Percentiles rank a stretch among this genome's conserved stretches.
phyloP scores from a whole-genome alignment of 2,888 invertebrate genomes.

The Drosophila infuscata region DNA sequence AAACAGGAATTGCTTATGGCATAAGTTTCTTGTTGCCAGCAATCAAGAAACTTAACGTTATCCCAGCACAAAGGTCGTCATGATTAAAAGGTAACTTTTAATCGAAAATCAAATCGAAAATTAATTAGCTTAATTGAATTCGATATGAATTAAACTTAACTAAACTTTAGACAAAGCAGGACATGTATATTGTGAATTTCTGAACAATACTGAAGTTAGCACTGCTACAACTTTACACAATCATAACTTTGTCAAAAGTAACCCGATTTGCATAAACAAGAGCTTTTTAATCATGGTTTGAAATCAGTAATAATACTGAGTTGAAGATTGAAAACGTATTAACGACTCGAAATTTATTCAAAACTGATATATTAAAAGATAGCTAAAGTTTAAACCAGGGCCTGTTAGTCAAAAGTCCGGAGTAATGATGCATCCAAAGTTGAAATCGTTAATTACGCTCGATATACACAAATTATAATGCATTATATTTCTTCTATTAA shows the following conservation, averaged over 20 bases:
- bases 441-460: background rate
- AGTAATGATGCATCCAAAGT: background rate
- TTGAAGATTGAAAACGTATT: background rate
- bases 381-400: background rate
- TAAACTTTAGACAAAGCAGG: background rate
- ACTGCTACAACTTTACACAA: background rate
- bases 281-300: background rate
- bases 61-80: constrained; percentile 11
- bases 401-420: too few species aligned
- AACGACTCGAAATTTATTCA: background rate
- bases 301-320: background rate
- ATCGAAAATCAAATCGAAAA: constrained; percentile 12
- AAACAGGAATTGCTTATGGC: constrained; percentile 69
- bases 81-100: constrained; percentile 12
- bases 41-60: constrained; percentile 43
- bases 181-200: background rate
- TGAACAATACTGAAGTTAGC: background rate
- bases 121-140: constrained; percentile 8
- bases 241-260: background rate
- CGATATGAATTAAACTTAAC: background rate
- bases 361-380: fast-evolving
- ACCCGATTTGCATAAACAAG: fast-evolving
- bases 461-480: background rate
- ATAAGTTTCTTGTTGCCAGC: constrained; percentile 49
- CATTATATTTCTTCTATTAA: background rate